These are phyloP conservation scores for Polypterus senegalus DNA, from an alignment of 2,113 vertebrate genomes.

Conservation along the genomic window DNA sequence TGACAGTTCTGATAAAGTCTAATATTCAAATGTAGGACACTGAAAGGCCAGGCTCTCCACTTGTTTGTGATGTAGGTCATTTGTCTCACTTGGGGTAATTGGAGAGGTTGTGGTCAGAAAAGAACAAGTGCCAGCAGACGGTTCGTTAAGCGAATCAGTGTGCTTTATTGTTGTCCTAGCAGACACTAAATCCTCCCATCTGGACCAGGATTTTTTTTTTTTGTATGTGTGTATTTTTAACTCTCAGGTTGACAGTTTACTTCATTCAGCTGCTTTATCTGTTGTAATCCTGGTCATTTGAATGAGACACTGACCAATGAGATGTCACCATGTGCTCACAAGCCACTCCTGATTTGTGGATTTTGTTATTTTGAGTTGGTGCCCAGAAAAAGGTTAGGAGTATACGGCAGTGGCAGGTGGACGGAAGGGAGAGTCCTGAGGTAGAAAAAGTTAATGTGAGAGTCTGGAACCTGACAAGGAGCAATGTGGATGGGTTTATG, in stretches of 20 bases:
- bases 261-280: slow-evolving; percentile 27
- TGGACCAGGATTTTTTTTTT: slow-evolving; percentile 18
- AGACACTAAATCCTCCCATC: slow-evolving; percentile 7
- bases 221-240: slow-evolving; percentile 37
- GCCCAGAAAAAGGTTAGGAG: slow-evolving; percentile 11
- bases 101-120: slow-evolving; percentile 38
- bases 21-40: slow-evolving; percentile 2
- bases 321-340: slow-evolving; percentile 32
- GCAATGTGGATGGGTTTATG: slow-evolving; percentile 1
- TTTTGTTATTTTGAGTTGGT: slow-evolving; percentile 21
- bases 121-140: slow-evolving; percentile 41
- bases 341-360: slow-evolving; percentile 20
- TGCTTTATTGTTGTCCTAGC: slow-evolving; percentile 9
- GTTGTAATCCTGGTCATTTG: slow-evolving; percentile 36
- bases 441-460: slow-evolving; percentile 1
- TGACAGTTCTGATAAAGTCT: slow-evolving; percentile 11
- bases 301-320: slow-evolving; percentile 28
- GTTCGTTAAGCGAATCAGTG: slow-evolving; percentile 49
- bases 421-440: neutral
- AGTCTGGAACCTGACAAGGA: neutral
- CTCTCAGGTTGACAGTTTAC: slow-evolving; percentile 26
- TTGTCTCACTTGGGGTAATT: slow-evolving; percentile 6
- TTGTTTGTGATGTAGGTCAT: slow-evolving; percentile 22
- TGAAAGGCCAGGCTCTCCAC: neutral
- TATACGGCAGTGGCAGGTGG: neutral